Evolutionary conservation across 92 coral and sea anemone genomes (phyloP), one percentile per base, ranked within the genome.

Genomic region (Desmophyllum pertusum): DNA sequence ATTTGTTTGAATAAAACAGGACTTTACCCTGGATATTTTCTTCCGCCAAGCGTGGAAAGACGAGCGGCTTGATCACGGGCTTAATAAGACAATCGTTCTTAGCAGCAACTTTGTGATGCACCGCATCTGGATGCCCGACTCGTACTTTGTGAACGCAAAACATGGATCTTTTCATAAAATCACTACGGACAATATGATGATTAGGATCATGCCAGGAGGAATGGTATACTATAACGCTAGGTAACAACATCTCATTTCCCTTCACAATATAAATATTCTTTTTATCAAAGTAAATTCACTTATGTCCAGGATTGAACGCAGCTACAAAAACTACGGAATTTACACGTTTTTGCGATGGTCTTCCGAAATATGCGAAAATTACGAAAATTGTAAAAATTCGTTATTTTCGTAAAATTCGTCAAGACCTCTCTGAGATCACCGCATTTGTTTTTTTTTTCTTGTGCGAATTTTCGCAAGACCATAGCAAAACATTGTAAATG

Each of bases 61-160:
- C 50, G 92, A 88, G 14, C 93, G 99, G 0, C 82, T 97, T 65
- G 92, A 87, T 61, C 99, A 97, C 89, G 97, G 93, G 18, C 92
- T 91, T 85, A 91, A 92, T 52, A 73, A 71, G 21, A 92, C 98
- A 64, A 88, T 97, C 89, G 89, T 92, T 30, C 92, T 97, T 10
- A 92, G 98, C 70, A 92, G 98, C 70, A 90, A 89, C 89, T 94
- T 95, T 13, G 98, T 92, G 70, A 88, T 94, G 88, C 94, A 95
- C 18, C 88, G 89, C 30, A 92, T 97, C 41, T 97, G 99, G 99
- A 86, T 94, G 93, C 99, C 99, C 25, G 99, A 97, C 68, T 89
- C 99, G 51, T 97, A 97, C 78, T 97, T 97, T 78, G 98, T 94
- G 33, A 97, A 97, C 68, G 98, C 99, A 15, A 97, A 97, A 69